Base-by-base conservation (phyloP, 2,888 invertebrate genomes). In the Diaperis boleti region DNA sequence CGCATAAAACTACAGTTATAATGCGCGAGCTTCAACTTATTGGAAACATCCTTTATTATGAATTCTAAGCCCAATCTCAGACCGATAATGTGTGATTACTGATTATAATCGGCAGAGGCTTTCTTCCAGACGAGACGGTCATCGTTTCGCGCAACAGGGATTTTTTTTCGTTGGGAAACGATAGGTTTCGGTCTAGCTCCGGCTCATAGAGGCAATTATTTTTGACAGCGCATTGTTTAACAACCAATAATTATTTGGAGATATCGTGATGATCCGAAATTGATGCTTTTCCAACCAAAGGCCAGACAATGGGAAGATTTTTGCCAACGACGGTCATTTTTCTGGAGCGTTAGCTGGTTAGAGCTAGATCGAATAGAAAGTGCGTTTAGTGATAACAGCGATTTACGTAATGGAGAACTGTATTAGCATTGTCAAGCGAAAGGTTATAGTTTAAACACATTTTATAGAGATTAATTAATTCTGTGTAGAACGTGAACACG, bases 201-300 rank as follows among this genome's bases (percentile, higher is more conserved):
- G 17, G 29, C 35, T 15, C 11, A 47, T 42, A 44, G 29, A 50
- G 52, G 57, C 59, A 64, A 64, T 64, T 64, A 64, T 64, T 61
- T 64, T 57, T 64, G 64, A 64, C 61, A 64, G 57, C 54, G 50
- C 18, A 64, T 64, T 64, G 64, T 61, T 57, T 62, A 62, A 61
- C 49, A 64, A 59, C 61, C 57, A 35, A 61, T 61, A 61, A 64
- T 64, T 64, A 64, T 64, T 62, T 47, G 39, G 33, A 49, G 60
- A 64, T 56, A 60, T 60, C 60, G 60, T 60, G 64, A 64, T 56
- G 64, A 44, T 55, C 64, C 60, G 54, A 59, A 62, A 62, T 62
- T 61, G 52, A 35, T 35, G 33, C 8, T 29, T 13, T 37, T 22
- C 33, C 17, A 42, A 20, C 42, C 37, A 14, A 8, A 14, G 13